Percentiles rank a stretch among this genome's conserved stretches.
Evolutionary conservation across 2,888 invertebrate genomes (phyloP).

Genomic region (Tuberolachnus salignus): DNA sequence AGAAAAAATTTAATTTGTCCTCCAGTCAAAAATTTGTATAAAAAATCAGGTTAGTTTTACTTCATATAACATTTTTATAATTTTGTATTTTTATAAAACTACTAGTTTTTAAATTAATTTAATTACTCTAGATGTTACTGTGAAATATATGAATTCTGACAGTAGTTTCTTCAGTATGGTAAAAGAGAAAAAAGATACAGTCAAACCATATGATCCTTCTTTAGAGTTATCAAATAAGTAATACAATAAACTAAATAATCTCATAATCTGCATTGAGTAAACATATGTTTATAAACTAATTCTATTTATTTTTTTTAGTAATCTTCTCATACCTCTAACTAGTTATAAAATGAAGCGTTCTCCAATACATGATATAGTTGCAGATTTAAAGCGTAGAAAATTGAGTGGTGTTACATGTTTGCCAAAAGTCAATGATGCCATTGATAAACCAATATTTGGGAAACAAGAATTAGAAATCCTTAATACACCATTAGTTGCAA

Average conservation of each 20-base stretch:
- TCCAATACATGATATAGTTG: not conserved
- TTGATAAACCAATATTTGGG: not conserved
- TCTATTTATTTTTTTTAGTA: slow-evolving; percentile 6
- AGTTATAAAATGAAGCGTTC: slow-evolving; percentile 2
- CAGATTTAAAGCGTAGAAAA: slow-evolving; percentile 35
- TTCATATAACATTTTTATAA: not conserved
- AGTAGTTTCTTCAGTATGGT: slow-evolving; percentile 11
- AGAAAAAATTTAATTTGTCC: not conserved
- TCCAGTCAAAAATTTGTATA: slow-evolving; percentile 8
- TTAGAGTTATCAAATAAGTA: slow-evolving; percentile 9
- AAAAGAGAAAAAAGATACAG: not conserved
- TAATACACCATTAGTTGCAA: slow-evolving; percentile 45
- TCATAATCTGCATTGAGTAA: not conserved
- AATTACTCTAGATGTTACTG: slow-evolving; percentile 7
- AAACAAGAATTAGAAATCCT: slow-evolving; percentile 36
- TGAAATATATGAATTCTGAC: slow-evolving; percentile 18
- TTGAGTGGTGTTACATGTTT: not conserved
- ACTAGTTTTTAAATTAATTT: not conserved
- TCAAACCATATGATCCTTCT: not conserved
- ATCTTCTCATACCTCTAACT: slow-evolving; percentile 12
- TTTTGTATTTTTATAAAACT: not conserved
- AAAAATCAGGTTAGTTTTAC: slow-evolving; percentile 18
- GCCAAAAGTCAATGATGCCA: not conserved
- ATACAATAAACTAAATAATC: not conserved
- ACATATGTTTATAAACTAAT: not conserved